Conservation (phyloP, 2,888 invertebrate genomes). For the Melipona beecheii region DNA sequence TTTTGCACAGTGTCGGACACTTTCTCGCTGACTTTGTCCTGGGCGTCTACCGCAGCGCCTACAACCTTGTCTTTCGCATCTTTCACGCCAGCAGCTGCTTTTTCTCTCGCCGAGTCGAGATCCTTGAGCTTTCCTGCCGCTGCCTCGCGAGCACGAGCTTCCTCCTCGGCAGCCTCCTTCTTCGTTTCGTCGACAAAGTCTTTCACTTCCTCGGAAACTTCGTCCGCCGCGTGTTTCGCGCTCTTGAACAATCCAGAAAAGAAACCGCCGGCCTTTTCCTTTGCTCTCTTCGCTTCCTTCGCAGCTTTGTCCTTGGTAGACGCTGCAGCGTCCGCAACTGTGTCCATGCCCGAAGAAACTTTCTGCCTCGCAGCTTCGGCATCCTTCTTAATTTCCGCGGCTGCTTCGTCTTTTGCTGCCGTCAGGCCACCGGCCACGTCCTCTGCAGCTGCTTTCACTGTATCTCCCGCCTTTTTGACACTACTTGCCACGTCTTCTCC, state of each 20-base stretch:
- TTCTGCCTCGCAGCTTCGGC: slow-evolving; percentile 54
- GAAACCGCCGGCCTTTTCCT: slow-evolving; percentile 65
- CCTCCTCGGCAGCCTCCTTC: slow-evolving; percentile 53
- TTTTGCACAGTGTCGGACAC: slow-evolving; percentile 43
- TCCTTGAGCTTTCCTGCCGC: slow-evolving; percentile 66
- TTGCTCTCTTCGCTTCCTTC: slow-evolving; percentile 59
- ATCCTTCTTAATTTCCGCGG: slow-evolving; percentile 48
- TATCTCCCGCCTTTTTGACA: neutral
- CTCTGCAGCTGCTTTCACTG: neutral
- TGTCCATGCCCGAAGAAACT: slow-evolving; percentile 55
- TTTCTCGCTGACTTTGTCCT: slow-evolving; percentile 49
- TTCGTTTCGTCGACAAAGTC: slow-evolving; percentile 85
- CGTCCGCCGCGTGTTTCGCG: slow-evolving; percentile 68
- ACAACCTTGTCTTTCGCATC: slow-evolving; percentile 44
- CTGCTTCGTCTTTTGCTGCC: slow-evolving; percentile 47
- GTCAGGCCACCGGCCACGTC: slow-evolving; percentile 45
- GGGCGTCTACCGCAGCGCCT: slow-evolving; percentile 49
- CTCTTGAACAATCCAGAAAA: slow-evolving; percentile 73
- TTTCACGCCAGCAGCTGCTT: slow-evolving; percentile 38
- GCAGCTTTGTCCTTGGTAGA: slow-evolving; percentile 53
- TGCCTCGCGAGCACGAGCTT: slow-evolving; percentile 83
- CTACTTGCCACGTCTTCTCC: slow-evolving; percentile 84
- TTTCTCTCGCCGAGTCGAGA: slow-evolving; percentile 26
- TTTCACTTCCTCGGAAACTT: slow-evolving; percentile 74
- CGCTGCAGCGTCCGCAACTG: slow-evolving; percentile 55